Evolutionary conservation across 2,888 invertebrate genomes (phyloP).

Genomic region (Plebejus anna): DNA sequence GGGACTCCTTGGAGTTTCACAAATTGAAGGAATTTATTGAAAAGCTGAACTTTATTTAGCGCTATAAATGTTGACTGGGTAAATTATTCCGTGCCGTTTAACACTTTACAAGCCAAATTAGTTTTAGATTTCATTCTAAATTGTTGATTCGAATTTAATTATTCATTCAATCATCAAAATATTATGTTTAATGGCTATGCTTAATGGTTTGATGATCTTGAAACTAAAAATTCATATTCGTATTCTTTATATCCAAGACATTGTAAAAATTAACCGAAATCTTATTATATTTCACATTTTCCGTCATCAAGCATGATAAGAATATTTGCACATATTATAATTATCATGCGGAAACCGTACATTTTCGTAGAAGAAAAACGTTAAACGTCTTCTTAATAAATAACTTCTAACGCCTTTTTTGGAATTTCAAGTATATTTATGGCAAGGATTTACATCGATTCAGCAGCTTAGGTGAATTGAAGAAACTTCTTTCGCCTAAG

Average conservation of each 20-base stretch:
- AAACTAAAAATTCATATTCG: too few relatives aligned
- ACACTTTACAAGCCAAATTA: neutral
- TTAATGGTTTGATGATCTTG: too few relatives aligned
- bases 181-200: too few relatives aligned
- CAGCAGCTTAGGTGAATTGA: too few relatives aligned
- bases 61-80: neutral
- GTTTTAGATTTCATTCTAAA: neutral
- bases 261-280: too few relatives aligned
- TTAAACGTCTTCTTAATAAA: too few relatives aligned
- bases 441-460: too few relatives aligned
- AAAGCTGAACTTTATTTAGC: neutral
- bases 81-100: neutral
- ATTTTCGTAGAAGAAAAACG: neutral
- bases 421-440: too few relatives aligned
- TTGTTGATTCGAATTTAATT: neutral
- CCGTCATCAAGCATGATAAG: neutral
- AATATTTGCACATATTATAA: neutral
- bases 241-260: too few relatives aligned
- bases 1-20: neutral
- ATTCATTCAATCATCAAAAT: neutral
- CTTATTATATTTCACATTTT: neutral
- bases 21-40: conserved; percentile 15
- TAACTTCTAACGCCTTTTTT: too few relatives aligned
- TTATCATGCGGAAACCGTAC: neutral
- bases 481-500: too few relatives aligned